phyloP scores from a whole-genome alignment of 1,140 invertebrate genomes.

The Achroia grisella region DNA sequence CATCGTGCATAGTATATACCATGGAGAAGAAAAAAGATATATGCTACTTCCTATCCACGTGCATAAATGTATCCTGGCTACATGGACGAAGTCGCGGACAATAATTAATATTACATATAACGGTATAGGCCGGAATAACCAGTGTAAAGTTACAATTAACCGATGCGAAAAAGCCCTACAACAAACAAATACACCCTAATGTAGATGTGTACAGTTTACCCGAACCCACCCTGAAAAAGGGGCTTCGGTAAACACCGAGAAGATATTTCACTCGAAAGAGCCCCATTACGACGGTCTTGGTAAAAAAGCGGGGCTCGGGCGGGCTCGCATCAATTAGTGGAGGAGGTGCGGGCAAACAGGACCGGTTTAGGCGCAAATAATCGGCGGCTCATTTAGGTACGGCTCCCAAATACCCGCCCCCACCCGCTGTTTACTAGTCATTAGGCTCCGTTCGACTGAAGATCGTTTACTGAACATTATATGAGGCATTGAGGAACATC shows the following conservation, averaged over 20 bases:
- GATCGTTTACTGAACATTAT: slow-evolving; percentile 14
- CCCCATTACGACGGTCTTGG: slow-evolving; percentile 52
- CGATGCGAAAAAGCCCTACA: too few species aligned
- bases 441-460: slow-evolving; percentile 35
- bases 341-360: slow-evolving; percentile 42
- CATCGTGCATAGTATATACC: too few species aligned
- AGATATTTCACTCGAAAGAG: slow-evolving; percentile 58
- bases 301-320: slow-evolving; percentile 28
- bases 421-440: slow-evolving; percentile 56
- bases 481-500: not conserved
- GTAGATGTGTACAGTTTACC: too few species aligned
- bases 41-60: too few species aligned
- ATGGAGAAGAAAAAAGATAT: too few species aligned
- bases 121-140: too few species aligned
- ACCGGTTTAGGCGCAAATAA: slow-evolving; percentile 50
- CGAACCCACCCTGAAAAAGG: slow-evolving; percentile 19
- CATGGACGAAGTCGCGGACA: too few species aligned
- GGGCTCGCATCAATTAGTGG: slow-evolving; percentile 53
- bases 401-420: slow-evolving; percentile 19
- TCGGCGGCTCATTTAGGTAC: slow-evolving; percentile 45
- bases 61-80: too few species aligned
- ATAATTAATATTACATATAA: too few species aligned
- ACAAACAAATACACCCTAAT: too few species aligned
- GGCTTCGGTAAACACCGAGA: slow-evolving; percentile 31
- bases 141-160: too few species aligned